These are phyloP conservation scores for Volucella zonaria DNA, from an alignment of 2,888 invertebrate genomes.

Conservation along the genomic window DNA sequence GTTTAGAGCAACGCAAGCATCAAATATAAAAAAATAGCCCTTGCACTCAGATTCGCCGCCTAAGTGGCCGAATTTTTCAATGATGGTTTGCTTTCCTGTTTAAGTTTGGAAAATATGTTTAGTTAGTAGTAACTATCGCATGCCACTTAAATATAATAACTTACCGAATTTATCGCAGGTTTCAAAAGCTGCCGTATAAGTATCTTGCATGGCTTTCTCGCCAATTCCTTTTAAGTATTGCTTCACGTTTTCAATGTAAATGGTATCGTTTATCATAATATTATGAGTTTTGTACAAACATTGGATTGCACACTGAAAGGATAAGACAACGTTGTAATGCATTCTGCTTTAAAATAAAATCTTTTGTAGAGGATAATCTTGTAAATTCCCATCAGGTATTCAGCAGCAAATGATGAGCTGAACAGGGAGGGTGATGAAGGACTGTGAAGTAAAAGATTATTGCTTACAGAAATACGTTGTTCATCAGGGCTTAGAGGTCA, in stretches of 20 bases:
- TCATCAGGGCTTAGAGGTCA: too few species aligned
- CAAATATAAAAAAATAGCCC: background rate
- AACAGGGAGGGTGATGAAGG: too few species aligned
- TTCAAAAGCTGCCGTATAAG: conserved; percentile 60
- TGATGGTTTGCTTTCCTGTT: conserved; percentile 1
- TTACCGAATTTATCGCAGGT: conserved; percentile 65
- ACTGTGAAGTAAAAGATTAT: too few species aligned
- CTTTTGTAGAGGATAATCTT: too few species aligned
- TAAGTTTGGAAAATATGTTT: background rate
- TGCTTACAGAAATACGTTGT: too few species aligned
- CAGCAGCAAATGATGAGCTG: too few species aligned
- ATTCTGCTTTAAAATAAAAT: too few species aligned
- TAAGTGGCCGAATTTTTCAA: background rate
- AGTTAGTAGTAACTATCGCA: too few species aligned
- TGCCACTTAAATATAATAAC: background rate
- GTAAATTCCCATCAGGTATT: too few species aligned
- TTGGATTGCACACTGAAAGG: conserved; percentile 62
- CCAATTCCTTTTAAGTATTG: conserved; percentile 54
- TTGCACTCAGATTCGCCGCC: background rate
- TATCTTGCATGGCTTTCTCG: conserved; percentile 36
- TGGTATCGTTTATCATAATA: conserved; percentile 58
- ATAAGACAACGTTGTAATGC: background rate
- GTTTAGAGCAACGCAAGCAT: background rate
- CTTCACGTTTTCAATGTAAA: conserved; percentile 56
- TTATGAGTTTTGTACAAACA: conserved; percentile 68